Evolutionary conservation across 1,140 invertebrate species (phyloP), one percentile per base, ranked within the genome.

Genomic region (Anastatus disparis): DNA sequence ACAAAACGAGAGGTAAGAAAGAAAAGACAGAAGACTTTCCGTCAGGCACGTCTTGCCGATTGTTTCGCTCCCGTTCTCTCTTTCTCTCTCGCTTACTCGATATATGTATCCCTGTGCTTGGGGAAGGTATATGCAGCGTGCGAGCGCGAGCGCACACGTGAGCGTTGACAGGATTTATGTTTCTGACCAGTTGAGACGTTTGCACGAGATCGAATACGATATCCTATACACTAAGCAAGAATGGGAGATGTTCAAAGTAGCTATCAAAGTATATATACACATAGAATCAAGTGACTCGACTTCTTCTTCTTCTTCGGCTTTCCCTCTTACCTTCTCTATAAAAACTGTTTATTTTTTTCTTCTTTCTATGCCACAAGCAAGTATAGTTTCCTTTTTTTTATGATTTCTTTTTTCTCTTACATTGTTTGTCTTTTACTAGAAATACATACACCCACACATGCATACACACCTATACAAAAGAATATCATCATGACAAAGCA

Each of bases 171-270:
- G 77, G 80, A 84, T 85, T 85, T 84, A 85, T 85, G 82, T 79
- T 76, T 76, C 73, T 76, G 76, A 77, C 77, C 79, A 84, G 81
- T 85, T 84, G 82, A 85, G 82, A 85, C 82, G 82, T 85, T 85
- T 83, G 81, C 79, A 77, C 77, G 77, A 85, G 84, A 85, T 85
- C 82, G 78, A 82, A 81, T 76, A 79, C 78, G 82, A 84, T 84
- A 83, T 68, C 26, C n/a, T n/a, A n/a, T n/a, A n/a, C 38, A n/a
- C 26, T 4, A 70, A 70, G 73, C 76, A 77, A 76, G n/a, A n/a
- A n/a, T n/a, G n/a, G n/a, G n/a, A n/a, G n/a, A n/a, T n/a, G n/a
- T n/a, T n/a, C n/a, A n/a, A n/a, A n/a, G n/a, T n/a, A n/a, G n/a
- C n/a, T n/a, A n/a, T n/a, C n/a, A n/a, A n/a, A n/a, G n/a, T n/a